These are phyloP conservation scores for Tetropium fuscum DNA, from an alignment of 2,888 invertebrate species.

Conservation along the genomic window DNA sequence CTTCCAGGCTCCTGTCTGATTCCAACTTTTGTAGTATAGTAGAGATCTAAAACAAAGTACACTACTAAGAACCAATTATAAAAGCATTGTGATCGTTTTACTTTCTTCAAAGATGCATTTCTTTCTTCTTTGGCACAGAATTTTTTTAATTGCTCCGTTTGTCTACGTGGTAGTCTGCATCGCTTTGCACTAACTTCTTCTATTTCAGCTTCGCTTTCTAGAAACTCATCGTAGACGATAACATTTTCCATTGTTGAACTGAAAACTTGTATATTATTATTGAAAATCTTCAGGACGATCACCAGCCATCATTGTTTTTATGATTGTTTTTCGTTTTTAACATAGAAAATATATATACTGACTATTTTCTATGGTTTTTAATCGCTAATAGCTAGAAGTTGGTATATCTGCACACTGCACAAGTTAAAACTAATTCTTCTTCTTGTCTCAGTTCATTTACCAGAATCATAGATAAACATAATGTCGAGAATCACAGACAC, in stretches of 20 bases:
- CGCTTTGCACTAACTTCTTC: conserved; percentile 14
- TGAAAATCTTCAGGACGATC: conserved; percentile 1
- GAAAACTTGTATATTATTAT: conserved; percentile 7
- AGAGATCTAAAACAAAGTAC: conserved; percentile 68
- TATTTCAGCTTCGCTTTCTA: conserved; percentile 9
- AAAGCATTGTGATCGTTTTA: conserved; percentile 61
- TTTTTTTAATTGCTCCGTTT: conserved; percentile 59
- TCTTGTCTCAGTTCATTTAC: no score
- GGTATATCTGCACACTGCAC: not conserved
- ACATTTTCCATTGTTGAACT: conserved; percentile 15
- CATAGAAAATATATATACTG: not conserved
- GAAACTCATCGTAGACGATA: not conserved
- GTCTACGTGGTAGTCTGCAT: conserved; percentile 25
- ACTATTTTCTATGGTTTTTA: conserved; percentile 23
- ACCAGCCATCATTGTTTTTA: conserved; percentile 21
- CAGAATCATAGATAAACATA: no score
- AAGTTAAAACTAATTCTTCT: no score
- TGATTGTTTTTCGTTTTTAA: not conserved
- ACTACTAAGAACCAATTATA: not conserved
- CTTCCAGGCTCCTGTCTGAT: conserved; percentile 75
- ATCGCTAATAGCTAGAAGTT: no score
- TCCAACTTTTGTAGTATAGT: conserved; percentile 79
- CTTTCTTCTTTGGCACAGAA: conserved; percentile 66
- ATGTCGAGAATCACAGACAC: no score
- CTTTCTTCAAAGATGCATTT: conserved; percentile 64